Percentiles rank a stretch among this genome's conserved stretches.
phyloP scores from a whole-genome alignment of 2,113 vertebrate species.

The Apteryx owenii region DNA sequence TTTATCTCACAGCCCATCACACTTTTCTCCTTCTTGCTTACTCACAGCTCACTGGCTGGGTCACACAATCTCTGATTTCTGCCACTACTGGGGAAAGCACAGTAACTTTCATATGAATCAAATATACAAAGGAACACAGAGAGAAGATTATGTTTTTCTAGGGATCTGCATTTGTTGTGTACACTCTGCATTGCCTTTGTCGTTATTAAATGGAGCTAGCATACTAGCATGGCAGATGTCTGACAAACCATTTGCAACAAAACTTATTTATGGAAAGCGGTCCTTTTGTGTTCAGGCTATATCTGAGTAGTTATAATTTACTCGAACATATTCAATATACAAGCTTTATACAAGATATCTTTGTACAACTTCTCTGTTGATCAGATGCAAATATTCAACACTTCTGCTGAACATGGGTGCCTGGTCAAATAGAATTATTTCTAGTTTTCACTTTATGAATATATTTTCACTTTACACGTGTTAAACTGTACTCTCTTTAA shows the following conservation, averaged over 20 bases:
- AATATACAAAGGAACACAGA: not conserved
- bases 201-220: not conserved
- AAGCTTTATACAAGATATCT: not conserved
- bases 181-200: not conserved
- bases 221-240: not conserved
- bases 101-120: not conserved
- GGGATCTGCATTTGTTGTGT: not conserved
- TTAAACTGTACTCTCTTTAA: not conserved
- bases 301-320: not conserved
- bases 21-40: not conserved
- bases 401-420: not conserved
- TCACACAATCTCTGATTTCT: not conserved
- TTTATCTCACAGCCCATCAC: not conserved
- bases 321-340: not conserved
- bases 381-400: not conserved
- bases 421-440: not conserved
- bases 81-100: not conserved
- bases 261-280: not conserved
- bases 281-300: not conserved
- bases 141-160: not conserved
- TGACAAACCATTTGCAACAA: not conserved
- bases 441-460: not conserved
- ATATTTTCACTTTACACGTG: not conserved
- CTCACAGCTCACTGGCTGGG: not conserved
- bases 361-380: not conserved